Base-by-base conservation (phyloP, 2,797 vertebrate species). In the Gallinago solitaria region DNA sequence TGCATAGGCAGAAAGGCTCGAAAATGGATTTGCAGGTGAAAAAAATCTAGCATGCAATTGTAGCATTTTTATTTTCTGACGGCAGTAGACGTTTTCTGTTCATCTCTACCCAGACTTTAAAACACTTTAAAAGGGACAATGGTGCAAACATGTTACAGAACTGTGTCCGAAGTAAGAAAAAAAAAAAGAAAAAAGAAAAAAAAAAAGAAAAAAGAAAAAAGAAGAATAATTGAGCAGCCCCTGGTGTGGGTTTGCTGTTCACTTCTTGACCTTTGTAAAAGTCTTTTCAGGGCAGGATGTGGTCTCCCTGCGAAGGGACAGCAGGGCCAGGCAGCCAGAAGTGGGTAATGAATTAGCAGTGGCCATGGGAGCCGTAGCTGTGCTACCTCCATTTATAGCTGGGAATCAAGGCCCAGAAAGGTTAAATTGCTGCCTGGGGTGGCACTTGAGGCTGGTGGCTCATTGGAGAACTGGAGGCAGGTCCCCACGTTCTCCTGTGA, bases 331-430 rank as follows among this genome's bases (percentile, higher is more conserved):
- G 59, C 21, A 3, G 27, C 16, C 11, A 2, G 30, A 10, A 25
- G 16, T 1, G 1, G 19, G 4, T 59, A 16, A 48, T 48, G 47
- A 16, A 11, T 16, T 7, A n/a, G 32, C 57, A 13, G 70, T 6
- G 32, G 51, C 1, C 54, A 8, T 8, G 41, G 0, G 4, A 50
- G 53, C 12, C 25, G 1, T 6, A 23, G 76, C 76, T 33, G 25
- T 27, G 3, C 50, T 50, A 25, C 41, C 76, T 74, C 60, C 30
- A 4, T 30, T 68, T 64, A 2, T 11, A 32, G 79, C 2, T 39
- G 39, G 47, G 54, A 32, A 16, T 21, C 1, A 4, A n/a, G 48
- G 30, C 30, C 33, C n/a, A 37, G 60, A 27, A 35, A 18, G 77
- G 45, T 53, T 45, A 23, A 78, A 50, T 2, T 12, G 19, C 70